These are phyloP conservation scores for Spinibarbus caldwelli DNA, from an alignment of 2,797 vertebrate genomes.

Conservation along the genomic window DNA sequence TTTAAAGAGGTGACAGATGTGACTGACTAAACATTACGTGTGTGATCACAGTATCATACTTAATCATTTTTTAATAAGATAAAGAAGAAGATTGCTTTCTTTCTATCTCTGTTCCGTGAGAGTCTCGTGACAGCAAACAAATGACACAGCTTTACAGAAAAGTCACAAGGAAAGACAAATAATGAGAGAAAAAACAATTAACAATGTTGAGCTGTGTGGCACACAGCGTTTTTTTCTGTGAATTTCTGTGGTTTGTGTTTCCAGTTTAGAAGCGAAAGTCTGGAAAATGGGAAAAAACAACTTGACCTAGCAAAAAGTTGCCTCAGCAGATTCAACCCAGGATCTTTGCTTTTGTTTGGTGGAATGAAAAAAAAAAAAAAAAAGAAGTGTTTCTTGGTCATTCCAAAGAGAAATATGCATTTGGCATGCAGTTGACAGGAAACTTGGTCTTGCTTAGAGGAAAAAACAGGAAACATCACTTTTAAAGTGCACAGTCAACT, in stretches of 20 bases:
- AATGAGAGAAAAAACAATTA: neutral
- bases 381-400: conserved; percentile 54
- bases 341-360: neutral
- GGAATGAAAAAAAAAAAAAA: conserved; percentile 44
- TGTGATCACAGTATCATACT: conserved; percentile 46
- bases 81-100: conserved; percentile 9
- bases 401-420: conserved; percentile 60
- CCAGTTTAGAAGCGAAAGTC: neutral
- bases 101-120: conserved; percentile 19
- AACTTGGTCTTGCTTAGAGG: conserved; percentile 57
- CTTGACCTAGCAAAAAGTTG: neutral
- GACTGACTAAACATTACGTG: conserved; percentile 2
- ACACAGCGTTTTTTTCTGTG: neutral
- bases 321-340: conserved; percentile 15
- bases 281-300: neutral
- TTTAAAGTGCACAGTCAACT: conserved; percentile 58
- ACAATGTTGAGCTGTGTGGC: neutral
- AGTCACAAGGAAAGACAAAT: neutral
- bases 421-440: conserved; percentile 55
- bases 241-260: neutral
- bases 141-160: neutral
- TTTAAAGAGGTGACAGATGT: conserved; percentile 38
- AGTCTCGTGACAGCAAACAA: neutral
- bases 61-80: neutral
- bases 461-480: conserved; percentile 63